These are phyloP conservation scores for Glareola pratincola DNA, from an alignment of 2,113 vertebrate species.

Conservation along the genomic window DNA sequence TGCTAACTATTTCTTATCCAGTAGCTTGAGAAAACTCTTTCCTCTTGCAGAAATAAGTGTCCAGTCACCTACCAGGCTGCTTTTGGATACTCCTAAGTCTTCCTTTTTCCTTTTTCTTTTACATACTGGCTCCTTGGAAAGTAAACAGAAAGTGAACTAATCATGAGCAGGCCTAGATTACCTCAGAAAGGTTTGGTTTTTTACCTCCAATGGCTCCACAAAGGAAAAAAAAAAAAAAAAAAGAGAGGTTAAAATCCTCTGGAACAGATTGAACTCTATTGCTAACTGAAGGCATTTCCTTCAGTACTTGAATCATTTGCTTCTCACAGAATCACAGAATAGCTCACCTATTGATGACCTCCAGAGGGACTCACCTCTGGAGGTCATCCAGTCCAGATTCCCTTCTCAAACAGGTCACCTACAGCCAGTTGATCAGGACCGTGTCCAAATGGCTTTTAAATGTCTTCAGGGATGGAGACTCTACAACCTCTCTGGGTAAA, in stretches of 20 bases:
- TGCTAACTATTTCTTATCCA: background rate
- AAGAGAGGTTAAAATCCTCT: background rate
- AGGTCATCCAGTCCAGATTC: background rate
- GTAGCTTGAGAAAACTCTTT: background rate
- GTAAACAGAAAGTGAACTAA: background rate
- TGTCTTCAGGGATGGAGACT: background rate
- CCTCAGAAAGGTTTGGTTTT: background rate
- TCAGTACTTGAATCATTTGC: background rate
- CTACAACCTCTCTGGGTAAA: background rate
- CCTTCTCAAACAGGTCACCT: background rate
- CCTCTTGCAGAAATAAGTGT: background rate
- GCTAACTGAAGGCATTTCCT: background rate
- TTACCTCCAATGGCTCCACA: background rate
- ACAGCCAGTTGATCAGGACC: background rate
- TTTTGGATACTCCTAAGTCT: background rate
- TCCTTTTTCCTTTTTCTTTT: background rate
- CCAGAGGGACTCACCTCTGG: background rate
- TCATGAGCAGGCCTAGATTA: background rate
- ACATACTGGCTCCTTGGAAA: background rate
- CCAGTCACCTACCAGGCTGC: background rate
- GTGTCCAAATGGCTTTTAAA: background rate
- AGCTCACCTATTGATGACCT: too few species aligned
- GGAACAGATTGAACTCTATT: background rate
- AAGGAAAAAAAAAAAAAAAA: background rate
- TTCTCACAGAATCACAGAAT: background rate